A percentile compares a stretch with the other conserved stretches of the same genome.
Conservation (phyloP, 2,888 invertebrate species). For the Campoletis raptor region DNA sequence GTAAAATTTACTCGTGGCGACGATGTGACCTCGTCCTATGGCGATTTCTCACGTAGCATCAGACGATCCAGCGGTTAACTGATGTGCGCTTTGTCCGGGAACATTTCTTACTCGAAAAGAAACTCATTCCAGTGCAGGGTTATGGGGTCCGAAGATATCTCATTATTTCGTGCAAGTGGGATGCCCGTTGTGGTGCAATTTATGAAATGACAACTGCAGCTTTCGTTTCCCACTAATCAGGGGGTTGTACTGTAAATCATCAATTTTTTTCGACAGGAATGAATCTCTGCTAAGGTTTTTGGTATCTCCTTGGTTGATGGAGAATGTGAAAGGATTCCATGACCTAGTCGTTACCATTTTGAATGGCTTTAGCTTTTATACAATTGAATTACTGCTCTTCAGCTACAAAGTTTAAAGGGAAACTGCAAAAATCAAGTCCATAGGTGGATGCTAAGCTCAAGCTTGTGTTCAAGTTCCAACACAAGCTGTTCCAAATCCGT, state of each 20-base stretch:
- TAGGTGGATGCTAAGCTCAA: background rate
- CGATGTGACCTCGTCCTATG: slow-evolving; percentile 80
- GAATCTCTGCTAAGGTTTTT: background rate
- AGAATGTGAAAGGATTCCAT: background rate
- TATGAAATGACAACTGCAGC: background rate
- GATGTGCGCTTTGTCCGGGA: background rate
- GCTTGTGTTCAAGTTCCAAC: background rate
- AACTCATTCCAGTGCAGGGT: background rate
- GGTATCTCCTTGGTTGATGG: background rate
- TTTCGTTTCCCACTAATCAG: background rate
- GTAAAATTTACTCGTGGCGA: slow-evolving; percentile 80
- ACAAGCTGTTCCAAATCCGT: background rate
- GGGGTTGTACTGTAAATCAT: background rate
- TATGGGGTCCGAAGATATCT: background rate
- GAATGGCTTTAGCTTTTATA: background rate
- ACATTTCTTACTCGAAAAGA: background rate
- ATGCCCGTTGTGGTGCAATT: background rate
- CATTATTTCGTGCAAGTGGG: background rate
- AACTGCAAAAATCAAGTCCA: background rate
- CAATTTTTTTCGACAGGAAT: background rate
- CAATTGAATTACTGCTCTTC: background rate
- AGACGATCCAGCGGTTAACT: slow-evolving; percentile 3
- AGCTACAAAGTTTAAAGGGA: background rate
- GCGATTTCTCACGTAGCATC: slow-evolving; percentile 80
- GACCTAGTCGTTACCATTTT: background rate